Evolutionary conservation across 2,797 vertebrate species (phyloP).

Genomic region (Lepus townsendii): DNA sequence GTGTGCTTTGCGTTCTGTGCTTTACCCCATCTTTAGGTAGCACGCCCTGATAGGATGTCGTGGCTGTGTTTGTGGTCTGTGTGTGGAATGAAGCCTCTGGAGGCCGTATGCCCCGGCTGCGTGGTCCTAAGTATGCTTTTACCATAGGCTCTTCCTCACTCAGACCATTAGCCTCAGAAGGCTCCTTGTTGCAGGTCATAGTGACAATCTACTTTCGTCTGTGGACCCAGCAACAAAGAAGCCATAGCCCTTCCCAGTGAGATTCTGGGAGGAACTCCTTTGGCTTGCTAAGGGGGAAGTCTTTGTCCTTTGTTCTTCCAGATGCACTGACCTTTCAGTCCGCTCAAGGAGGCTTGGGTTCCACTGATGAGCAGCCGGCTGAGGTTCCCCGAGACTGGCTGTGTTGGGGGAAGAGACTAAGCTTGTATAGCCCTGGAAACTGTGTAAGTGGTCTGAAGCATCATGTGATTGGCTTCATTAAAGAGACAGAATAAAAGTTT

Average conservation of each 20-base stretch:
- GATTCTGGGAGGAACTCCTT: background rate
- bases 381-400: background rate
- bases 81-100: background rate
- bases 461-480: background rate
- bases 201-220: background rate
- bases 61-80: background rate
- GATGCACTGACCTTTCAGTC: background rate
- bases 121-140: background rate
- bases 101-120: background rate
- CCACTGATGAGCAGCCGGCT: background rate
- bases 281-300: background rate
- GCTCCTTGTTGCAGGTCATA: background rate
- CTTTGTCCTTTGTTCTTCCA: slow-evolving; percentile 14
- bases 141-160: background rate
- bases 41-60: background rate
- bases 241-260: background rate
- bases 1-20: background rate
- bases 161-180: background rate
- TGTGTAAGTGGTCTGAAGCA: background rate
- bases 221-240: background rate
- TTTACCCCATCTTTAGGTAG: background rate
- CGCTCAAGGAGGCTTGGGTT: background rate
- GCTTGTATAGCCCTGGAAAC: background rate
- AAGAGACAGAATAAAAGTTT: background rate
- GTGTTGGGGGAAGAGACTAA: background rate